Base-by-base conservation (phyloP, 2,113 vertebrate species). In the Gymnogyps californianus region DNA sequence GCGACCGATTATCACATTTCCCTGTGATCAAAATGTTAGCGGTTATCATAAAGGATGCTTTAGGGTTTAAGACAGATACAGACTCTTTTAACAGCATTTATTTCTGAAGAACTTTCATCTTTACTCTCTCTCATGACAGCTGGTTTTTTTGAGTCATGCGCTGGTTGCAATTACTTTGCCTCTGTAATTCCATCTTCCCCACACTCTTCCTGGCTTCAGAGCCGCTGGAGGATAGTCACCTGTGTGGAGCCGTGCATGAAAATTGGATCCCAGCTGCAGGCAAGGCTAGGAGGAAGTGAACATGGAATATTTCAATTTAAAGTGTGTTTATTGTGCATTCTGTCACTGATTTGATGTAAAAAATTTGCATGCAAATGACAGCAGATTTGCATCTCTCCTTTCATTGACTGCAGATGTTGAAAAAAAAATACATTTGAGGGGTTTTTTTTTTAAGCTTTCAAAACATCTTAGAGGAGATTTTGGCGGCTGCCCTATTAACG, bases 401-500 rank as follows among this genome's bases (percentile, higher is more conserved):
- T 97, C 96, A 97, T 84, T 95, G 89, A 97, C 83, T 96, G 94
- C 96, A 97, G 97, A 97, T 97, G 96, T 96, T 96, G 81, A 91
- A 93, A 96, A 94, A 94, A 87, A 96, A 92, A 55, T 29, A 31
- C 61, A 79, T 89, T 87, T 64, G 57, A 71, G 72, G 72, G 36
- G 3, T 36, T 13, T 25, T 49, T 54, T 66, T 76, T 94, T 83
- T 24, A 82, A 79, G 65, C 83, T 95, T 94, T 96, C 89, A 82
- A 76, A 95, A 91, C 74, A 76, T 95, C 94, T 95, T 81, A 65
- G 77, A 86, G 71, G 80, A 93, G 65, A 82, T 96, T 95, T 83
- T 96, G 94, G 81, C 0, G 69, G 49, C 89, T 84, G 69, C 87
- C 80, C 74, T 84, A n/a, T 94, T 87, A 90, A 81, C 4, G 16